Percentiles rank a stretch among this genome's conserved stretches.
Evolutionary conservation across 2,888 invertebrate genomes (phyloP).

Genomic region (Limnephilus marmoratus): DNA sequence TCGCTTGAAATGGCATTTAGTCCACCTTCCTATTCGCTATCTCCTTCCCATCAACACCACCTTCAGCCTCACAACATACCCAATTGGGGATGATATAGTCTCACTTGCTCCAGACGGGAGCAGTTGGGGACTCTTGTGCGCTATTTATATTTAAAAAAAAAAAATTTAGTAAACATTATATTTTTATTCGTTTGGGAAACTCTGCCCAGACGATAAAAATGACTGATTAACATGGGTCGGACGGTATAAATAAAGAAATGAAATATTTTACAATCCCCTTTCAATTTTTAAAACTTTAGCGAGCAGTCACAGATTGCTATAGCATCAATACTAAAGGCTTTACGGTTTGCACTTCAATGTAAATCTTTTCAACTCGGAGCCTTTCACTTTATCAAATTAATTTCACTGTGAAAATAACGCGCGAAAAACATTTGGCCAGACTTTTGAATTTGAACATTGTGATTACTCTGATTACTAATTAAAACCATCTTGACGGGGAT

Average conservation of each 20-base stretch:
- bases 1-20: no score
- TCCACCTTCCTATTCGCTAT: no score
- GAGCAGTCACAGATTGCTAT: neutral
- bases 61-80: no score
- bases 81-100: no score
- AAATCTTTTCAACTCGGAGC: constrained; percentile 5
- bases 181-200: neutral
- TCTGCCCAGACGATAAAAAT: neutral
- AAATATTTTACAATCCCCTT: constrained; percentile 15
- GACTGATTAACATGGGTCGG: neutral
- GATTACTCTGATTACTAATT: neutral
- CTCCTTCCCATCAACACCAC: no score
- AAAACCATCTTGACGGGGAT: neutral
- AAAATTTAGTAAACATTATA: neutral
- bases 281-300: neutral
- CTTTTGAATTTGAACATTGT: neutral
- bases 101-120: no score
- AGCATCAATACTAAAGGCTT: constrained; percentile 16
- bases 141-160: no score
- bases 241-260: constrained; percentile 24
- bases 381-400: constrained; percentile 25
- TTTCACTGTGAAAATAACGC: constrained; percentile 4
- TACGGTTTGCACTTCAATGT: neutral
- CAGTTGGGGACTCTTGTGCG: no score
- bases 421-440: neutral